A percentile compares a stretch with the other conserved stretches of the same genome.
phyloP scores from a whole-genome alignment of 2,113 vertebrate species.

The Ctenodactylus gundi region DNA sequence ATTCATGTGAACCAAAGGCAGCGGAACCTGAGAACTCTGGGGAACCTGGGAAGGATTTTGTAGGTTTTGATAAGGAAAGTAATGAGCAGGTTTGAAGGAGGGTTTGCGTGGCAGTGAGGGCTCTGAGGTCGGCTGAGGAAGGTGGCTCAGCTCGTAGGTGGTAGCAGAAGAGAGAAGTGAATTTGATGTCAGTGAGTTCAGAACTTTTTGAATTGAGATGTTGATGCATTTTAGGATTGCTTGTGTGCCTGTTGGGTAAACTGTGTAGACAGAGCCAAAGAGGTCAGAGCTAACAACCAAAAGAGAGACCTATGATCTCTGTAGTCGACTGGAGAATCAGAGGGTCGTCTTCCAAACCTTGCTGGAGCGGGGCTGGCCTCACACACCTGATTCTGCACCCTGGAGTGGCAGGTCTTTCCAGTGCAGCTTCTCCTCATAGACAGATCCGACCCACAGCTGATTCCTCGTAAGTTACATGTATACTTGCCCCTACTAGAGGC shows the following conservation, averaged over 20 bases:
- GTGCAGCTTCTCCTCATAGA: background rate
- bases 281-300: background rate
- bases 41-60: conserved; percentile 68
- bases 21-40: conserved; percentile 59
- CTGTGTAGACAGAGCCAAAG: background rate
- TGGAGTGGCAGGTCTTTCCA: background rate
- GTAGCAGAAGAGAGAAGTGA: background rate
- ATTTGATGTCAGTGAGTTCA: background rate
- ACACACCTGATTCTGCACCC: background rate
- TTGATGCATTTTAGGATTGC: background rate
- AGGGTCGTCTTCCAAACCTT: background rate
- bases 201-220: background rate
- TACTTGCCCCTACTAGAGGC: background rate
- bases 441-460: background rate
- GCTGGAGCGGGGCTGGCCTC: too few species aligned
- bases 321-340: too few species aligned
- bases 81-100: conserved; percentile 84
- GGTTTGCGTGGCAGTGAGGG: conserved; percentile 53
- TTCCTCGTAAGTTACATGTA: background rate
- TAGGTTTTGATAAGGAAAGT: conserved; percentile 57
- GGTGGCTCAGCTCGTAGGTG: background rate
- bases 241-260: background rate
- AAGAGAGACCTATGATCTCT: background rate
- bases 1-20: conserved; percentile 36
- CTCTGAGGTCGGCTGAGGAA: background rate